Evolutionary conservation across 2,113 vertebrate species (phyloP).

Genomic region (Osmerus mordax): DNA sequence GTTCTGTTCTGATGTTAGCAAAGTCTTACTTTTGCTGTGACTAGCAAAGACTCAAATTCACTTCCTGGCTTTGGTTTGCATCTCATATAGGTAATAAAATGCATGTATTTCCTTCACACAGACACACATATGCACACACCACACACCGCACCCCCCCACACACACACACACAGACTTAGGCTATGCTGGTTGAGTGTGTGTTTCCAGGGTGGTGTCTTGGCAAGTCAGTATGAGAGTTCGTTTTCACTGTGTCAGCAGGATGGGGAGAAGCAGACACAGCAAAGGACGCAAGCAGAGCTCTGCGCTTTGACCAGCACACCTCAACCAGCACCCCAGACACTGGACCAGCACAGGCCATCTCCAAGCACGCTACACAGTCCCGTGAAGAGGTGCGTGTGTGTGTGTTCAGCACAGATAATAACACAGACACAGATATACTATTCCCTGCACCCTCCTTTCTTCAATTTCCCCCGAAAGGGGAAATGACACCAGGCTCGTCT

Average conservation of each 20-base stretch:
- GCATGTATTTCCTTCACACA: too few relatives aligned
- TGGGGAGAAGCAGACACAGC: too few relatives aligned
- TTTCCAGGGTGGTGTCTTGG: slow-evolving; percentile 9
- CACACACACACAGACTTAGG: not conserved
- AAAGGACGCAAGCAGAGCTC: too few relatives aligned
- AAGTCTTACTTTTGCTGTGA: too few relatives aligned
- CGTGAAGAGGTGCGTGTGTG: not conserved
- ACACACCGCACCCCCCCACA: slow-evolving; percentile 11
- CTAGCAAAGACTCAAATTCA: not conserved
- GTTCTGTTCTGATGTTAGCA: not conserved
- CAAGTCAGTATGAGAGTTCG: slow-evolving; percentile 1
- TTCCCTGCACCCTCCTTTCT: too few relatives aligned
- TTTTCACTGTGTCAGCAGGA: not conserved
- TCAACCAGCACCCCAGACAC: too few relatives aligned
- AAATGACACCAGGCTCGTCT: too few relatives aligned
- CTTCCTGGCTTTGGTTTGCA: not conserved
- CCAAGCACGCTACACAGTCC: too few relatives aligned
- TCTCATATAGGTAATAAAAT: not conserved
- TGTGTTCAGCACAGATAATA: not conserved
- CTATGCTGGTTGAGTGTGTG: not conserved
- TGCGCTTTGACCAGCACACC: not conserved
- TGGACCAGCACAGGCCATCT: too few relatives aligned
- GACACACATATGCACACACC: slow-evolving; percentile 6
- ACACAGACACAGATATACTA: too few relatives aligned
- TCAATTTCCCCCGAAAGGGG: too few relatives aligned